Evolutionary conservation across 2,113 vertebrate species (phyloP).

Genomic region (Nymphicus hollandicus): DNA sequence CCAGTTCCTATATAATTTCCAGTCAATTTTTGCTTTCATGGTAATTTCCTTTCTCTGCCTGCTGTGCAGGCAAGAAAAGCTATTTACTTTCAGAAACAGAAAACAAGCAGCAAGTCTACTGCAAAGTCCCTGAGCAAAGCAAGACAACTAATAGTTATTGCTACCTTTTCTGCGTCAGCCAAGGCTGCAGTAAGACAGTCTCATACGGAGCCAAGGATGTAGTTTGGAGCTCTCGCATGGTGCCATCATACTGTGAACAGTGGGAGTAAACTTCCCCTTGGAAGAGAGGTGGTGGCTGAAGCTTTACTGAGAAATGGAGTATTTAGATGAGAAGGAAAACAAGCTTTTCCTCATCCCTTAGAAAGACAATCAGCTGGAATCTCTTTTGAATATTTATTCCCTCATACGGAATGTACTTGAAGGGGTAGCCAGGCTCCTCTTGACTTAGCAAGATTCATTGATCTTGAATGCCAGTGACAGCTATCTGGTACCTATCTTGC

Average conservation of each 20-base stretch:
- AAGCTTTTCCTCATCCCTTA: not conserved
- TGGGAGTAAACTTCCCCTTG: not conserved
- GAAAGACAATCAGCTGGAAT: not conserved
- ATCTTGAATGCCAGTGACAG: not conserved
- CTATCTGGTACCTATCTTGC: not conserved
- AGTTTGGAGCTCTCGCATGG: not conserved
- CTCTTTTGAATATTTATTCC: not conserved
- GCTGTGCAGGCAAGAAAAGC: not conserved
- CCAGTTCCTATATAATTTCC: not conserved
- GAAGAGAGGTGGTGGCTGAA: not conserved
- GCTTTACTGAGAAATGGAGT: not conserved
- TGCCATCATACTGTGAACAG: not conserved
- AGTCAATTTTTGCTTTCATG: not conserved
- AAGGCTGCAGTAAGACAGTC: not conserved
- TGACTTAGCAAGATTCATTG: not conserved
- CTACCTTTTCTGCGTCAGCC: not conserved
- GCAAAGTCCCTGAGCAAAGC: not conserved
- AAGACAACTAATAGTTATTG: not conserved
- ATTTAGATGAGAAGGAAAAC: not conserved
- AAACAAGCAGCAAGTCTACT: not conserved
- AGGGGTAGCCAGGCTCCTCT: not conserved
- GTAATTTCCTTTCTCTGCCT: conserved; percentile 17
- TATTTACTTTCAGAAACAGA: not conserved
- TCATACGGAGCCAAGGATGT: not conserved
- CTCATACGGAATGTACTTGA: not conserved